Base-by-base conservation (phyloP, 2,113 vertebrate species). In the Myotis yumanensis region DNA sequence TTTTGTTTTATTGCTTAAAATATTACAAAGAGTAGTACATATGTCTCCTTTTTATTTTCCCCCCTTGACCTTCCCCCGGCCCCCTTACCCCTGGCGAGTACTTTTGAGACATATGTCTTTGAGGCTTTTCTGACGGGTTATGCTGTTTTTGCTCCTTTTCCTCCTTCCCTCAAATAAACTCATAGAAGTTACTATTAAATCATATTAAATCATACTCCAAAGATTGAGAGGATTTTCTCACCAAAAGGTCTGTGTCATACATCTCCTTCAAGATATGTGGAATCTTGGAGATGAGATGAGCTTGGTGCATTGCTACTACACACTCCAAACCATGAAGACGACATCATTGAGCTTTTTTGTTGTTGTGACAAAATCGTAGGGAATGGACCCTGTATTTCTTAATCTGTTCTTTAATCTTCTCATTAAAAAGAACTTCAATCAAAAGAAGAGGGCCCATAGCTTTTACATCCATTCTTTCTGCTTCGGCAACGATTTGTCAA, bases 81-180 rank as follows among this genome's bases (percentile, higher is more conserved):
- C 37, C 37, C 37, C 37, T 4, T 37, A 37, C 37, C 37, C 37
- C 37, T 99, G 98, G 99, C 99, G 96, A 99, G 99, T 30, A 99
- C 99, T 98, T 99, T 99, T 84, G 99, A 99, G 97, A 99, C 99
- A 0, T 99, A 99, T 96, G 99, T 99, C 98, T 99, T 99, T 69
- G 99, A 99, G 93, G 99, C 99, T 99, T 99, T 98, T 99, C 99
- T 30, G 99, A 99, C 4, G 37, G 37, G 37, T 28, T 76, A 93
- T 8, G 28, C 66, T 86, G 28, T 59, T 83, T 89, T 75, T 90
- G 23, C 79, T 89, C 86, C 87, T 95, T 95, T 93, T 84, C 46
- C 59, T 89, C 80, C 84, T 90, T 91, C n/a, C 62, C 86, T 85
- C 92, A 76, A 89, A 88, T 92, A 96, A 96, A 90, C 83, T 89